Conservation (phyloP, 2,113 vertebrate species). For the Neogobius melanostomus region DNA sequence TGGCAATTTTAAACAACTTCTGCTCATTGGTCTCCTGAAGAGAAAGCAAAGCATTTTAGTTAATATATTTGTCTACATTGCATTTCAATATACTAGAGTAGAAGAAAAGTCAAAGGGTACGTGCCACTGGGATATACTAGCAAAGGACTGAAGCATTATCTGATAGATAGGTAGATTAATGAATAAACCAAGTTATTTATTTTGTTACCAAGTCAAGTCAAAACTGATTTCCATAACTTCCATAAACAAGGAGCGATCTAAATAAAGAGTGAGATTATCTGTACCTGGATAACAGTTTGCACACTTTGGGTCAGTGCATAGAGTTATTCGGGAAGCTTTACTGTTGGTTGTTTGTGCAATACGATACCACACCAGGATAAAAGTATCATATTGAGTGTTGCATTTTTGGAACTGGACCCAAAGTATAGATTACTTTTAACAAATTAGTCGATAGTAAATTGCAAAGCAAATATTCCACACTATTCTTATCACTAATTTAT, state of each 20-base stretch:
- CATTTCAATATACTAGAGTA: too few relatives aligned
- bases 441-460: not conserved
- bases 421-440: not conserved
- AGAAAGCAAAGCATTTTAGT: conserved; percentile 12
- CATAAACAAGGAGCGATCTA: not conserved
- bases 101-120: too few relatives aligned
- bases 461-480: not conserved
- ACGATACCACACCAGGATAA: not conserved
- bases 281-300: not conserved
- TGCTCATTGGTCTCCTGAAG: conserved; percentile 91
- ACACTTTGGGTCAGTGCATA: not conserved
- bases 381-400: not conserved
- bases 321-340: not conserved
- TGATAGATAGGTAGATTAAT: too few relatives aligned
- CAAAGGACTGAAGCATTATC: too few relatives aligned
- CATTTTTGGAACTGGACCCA: not conserved
- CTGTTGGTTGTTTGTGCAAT: not conserved
- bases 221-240: not conserved
- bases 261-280: too few relatives aligned
- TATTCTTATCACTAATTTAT: not conserved
- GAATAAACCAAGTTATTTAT: too few relatives aligned
- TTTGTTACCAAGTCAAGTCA: not conserved
- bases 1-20: conserved; percentile 95
- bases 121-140: too few relatives aligned
- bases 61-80: too few relatives aligned